Base-by-base conservation (phyloP, 1,140 invertebrate genomes). In the Choristoneura fumiferana region DNA sequence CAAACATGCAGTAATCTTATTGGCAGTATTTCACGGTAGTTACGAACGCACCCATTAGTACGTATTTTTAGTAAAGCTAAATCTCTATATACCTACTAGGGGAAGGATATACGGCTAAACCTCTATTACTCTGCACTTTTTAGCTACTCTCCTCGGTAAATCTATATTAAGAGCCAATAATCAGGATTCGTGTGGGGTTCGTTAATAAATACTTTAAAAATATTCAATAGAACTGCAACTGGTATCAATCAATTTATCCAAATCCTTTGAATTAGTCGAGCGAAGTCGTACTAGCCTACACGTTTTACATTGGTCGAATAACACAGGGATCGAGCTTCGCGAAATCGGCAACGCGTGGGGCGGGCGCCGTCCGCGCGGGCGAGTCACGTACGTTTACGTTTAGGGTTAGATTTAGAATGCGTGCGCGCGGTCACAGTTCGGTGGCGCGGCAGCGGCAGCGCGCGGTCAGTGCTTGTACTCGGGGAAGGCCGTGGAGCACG, bases 391-490 rank as follows among this genome's bases (percentile, higher is more conserved):
- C 12, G 37, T 15, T 10, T 22, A 53, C 49, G 34, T 37, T 34
- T 57, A 22, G 18, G 10, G 10, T 22, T 49, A 40, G 54, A 22
- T 17, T 57, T 33, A 49, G 43, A 49, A 49, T 49, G 43, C 43
- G 39, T 45, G 55, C 36, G 59, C 49, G 36, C 54, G 45, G 57
- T 69, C 65, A 74, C 43, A 72, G 72, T 62, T 58, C 62, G 55
- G 72, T 71, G 65, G 64, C 66, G 66, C 66, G 63, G 62, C 66
- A 63, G 54, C 62, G 54, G 64, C 63, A 69, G 54, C 65, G 62
- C 60, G 57, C 39, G 61, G 83, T 87, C 84, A 89, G 87, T 88
- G 85, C 71, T 78, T 86, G 87, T 92, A 92, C 86, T 92, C 91
- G 66, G 91, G 91, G 82, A 91, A 91, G 70, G 91, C 87, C 71